Evolutionary conservation across 2,113 vertebrate species (phyloP), one percentile per base, ranked within the genome.

Genomic region (Ictalurus furcatus): DNA sequence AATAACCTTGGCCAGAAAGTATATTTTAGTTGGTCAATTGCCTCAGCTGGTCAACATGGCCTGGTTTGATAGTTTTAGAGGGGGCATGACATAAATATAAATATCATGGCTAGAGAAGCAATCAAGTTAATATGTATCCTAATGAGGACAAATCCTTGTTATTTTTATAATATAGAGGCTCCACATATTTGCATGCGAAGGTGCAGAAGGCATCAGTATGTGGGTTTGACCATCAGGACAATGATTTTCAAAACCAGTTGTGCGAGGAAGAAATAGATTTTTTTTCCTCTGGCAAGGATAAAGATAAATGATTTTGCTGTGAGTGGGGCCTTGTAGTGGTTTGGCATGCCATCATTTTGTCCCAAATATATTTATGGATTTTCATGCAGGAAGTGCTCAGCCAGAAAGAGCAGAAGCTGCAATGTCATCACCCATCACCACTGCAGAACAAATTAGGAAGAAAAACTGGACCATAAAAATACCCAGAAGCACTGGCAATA

Each of bases 361-460:
- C 56, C 58, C 54, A 59, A 84, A 88, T 74, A 76, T 73, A 59
- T 73, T 82, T 88, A 83, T 83, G 80, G 79, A 84, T 83, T 83
- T 88, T 83, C 16, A 88, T 16, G 28, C 40, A 54, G 73, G 59
- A 65, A 67, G 25, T 52, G n/a, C 74, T 25, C 61, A 65, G 48
- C 44, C 30, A 84, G 48, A 71, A n/a, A 21, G 30, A 48, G 65
- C 4, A 13, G 65, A 88, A 88, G 61, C 44, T 59, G 76, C 85
- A 48, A 6, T 63, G 63, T 85, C 56, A 63, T 52, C 56, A 67
- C 59, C 28, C 74, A 67, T 67, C 58, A 61, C 54, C 54, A 82
- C 79, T 82, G 54, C 16, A 34, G 52, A 58, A 59, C 21, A 34
- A 63, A 44, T 44, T 86, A 52, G 44, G 19, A 54, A 28, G 58